phyloP scores from a whole-genome alignment of 2,888 invertebrate genomes.

The Callyntrura guangdongensis region DNA sequence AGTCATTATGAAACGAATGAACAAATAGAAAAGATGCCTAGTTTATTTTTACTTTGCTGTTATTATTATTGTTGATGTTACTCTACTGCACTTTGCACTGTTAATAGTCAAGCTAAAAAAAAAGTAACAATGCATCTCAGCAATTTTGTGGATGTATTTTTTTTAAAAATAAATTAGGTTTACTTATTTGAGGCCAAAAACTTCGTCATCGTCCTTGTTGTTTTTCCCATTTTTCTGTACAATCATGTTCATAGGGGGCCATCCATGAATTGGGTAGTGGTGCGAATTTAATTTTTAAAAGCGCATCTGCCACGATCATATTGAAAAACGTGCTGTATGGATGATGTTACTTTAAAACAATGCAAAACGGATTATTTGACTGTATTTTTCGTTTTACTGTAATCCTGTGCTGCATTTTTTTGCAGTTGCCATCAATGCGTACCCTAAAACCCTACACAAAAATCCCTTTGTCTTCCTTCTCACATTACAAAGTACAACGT shows the following conservation, averaged over 20 bases:
- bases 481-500: background rate
- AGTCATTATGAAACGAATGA: conserved; percentile 63
- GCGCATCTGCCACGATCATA: background rate
- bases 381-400: background rate
- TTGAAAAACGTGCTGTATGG: background rate
- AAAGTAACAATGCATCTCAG: background rate
- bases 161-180: background rate
- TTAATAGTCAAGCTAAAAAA: background rate
- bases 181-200: conserved; percentile 50
- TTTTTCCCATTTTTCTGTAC: conserved; percentile 58
- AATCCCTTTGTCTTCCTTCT: background rate
- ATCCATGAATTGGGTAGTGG: background rate
- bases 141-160: conserved; percentile 12
- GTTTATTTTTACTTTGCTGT: background rate
- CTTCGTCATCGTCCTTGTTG: conserved; percentile 66
- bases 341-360: background rate
- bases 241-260: conserved; percentile 43
- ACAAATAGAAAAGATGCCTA: background rate
- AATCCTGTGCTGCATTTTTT: conserved; percentile 23
- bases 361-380: background rate
- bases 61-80: background rate
- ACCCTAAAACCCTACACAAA: background rate
- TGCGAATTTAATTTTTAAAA: background rate
- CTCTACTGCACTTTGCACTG: background rate
- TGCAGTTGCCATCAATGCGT: conserved; percentile 48